A percentile compares a stretch with the other conserved stretches of the same genome.
Evolutionary conservation across 2,797 vertebrate species (phyloP).

Genomic region (Selene dorsalis): DNA sequence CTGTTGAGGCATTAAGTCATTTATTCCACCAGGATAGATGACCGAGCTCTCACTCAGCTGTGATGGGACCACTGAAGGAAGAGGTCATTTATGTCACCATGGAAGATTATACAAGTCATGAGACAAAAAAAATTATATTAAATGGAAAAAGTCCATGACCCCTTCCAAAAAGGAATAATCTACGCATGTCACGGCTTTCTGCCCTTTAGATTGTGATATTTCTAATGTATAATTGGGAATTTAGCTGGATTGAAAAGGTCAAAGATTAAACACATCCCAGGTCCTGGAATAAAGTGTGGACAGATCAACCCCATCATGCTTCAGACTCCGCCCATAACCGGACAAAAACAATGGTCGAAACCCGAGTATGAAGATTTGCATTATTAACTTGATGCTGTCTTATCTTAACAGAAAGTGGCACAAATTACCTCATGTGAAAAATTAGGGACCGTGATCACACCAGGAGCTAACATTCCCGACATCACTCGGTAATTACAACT

Average conservation of each 20-base stretch:
- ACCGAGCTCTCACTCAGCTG: neutral
- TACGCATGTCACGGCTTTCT: too few species aligned
- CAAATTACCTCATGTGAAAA: constrained; percentile 7
- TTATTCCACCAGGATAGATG: neutral
- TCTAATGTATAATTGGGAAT: neutral
- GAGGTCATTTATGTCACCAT: neutral
- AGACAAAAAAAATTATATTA: neutral
- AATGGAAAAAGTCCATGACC: neutral
- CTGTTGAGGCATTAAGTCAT: neutral
- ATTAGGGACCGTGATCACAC: too few species aligned
- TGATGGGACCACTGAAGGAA: neutral
- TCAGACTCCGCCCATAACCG: neutral
- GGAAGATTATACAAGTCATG: neutral
- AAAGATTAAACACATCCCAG: neutral
- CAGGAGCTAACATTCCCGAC: too few species aligned
- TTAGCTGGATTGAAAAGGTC: neutral
- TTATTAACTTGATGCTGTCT: neutral
- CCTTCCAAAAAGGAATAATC: too few species aligned
- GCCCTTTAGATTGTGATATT: neutral
- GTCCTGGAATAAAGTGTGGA: neutral
- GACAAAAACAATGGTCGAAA: neutral
- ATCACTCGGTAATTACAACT: too few species aligned
- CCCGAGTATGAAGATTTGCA: neutral
- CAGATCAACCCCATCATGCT: neutral
- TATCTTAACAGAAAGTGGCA: neutral